phyloP scores from a whole-genome alignment of 2,797 vertebrate species.

The Trachurus trachurus region DNA sequence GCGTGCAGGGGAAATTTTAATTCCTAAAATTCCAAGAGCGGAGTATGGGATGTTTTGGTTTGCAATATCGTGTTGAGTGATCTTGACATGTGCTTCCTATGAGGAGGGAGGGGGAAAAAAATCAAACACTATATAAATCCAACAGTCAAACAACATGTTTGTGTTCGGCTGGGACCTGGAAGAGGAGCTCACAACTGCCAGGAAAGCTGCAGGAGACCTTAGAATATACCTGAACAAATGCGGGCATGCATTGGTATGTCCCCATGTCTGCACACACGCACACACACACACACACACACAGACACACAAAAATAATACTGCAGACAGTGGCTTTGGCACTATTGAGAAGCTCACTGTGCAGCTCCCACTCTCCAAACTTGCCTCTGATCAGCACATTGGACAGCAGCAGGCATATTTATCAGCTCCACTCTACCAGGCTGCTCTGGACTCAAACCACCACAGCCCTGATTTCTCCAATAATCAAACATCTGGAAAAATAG shows the following conservation, averaged over 20 bases:
- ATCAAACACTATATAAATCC: conserved; percentile 21
- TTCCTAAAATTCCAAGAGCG: conserved; percentile 54
- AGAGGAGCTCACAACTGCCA: background rate
- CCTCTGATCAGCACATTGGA: too few species aligned
- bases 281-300: too few species aligned
- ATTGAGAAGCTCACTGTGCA: too few species aligned
- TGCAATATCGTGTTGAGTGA: conserved; percentile 51
- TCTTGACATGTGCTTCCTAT: conserved; percentile 62
- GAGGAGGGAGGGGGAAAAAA: conserved; percentile 4
- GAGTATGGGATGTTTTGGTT: conserved; percentile 57
- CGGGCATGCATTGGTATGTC: background rate
- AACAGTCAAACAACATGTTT: conserved; percentile 50
- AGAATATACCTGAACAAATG: background rate
- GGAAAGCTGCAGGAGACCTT: background rate
- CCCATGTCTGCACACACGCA: too few species aligned
- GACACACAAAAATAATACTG: too few species aligned
- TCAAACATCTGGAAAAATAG: too few species aligned
- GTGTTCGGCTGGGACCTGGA: background rate
- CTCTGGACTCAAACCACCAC: too few species aligned
- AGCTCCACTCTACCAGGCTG: too few species aligned
- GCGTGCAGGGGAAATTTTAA: conserved; percentile 19
- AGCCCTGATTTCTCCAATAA: too few species aligned
- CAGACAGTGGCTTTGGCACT: too few species aligned
- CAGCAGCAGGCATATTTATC: too few species aligned
- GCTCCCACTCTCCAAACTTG: too few species aligned